phyloP scores from a whole-genome alignment of 2,888 invertebrate species.

The Ephialtes manifestator region DNA sequence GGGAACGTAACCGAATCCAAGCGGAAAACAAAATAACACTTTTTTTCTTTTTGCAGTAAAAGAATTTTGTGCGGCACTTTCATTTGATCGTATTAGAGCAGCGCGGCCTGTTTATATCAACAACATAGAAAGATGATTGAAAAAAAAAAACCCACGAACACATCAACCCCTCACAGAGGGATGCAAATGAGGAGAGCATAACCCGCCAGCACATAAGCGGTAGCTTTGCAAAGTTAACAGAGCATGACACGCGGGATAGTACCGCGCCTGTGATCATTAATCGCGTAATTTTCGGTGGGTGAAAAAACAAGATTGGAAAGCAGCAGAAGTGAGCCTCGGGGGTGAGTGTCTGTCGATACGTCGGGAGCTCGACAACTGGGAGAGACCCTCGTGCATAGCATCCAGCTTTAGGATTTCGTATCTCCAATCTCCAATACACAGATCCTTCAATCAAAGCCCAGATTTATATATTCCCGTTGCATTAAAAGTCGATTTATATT shows the following conservation, averaged over 20 bases:
- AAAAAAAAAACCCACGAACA: conserved; percentile 16
- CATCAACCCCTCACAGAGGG: conserved; percentile 3
- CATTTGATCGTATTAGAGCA: neutral
- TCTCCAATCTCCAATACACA: neutral
- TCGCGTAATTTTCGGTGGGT: conserved; percentile 75
- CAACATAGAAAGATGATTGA: conserved; percentile 11
- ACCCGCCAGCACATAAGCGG: conserved; percentile 13
- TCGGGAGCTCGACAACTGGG: conserved; percentile 12
- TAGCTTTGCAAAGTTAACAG: conserved; percentile 44
- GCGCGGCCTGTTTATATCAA: neutral
- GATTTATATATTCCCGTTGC: conserved; percentile 3
- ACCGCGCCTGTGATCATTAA: conserved; percentile 69
- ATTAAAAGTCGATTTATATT: neutral
- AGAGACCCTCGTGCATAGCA: conserved; percentile 19
- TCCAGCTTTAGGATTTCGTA: conserved; percentile 2
- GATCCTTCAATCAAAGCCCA: conserved; percentile 3
- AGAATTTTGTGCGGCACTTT: neutral
- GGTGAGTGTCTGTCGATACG: conserved; percentile 22
- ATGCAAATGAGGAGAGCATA: conserved; percentile 59
- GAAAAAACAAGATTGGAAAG: conserved; percentile 70
- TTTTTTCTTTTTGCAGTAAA: neutral
- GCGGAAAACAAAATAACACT: neutral
- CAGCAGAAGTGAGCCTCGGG: conserved; percentile 24
- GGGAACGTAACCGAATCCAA: neutral
- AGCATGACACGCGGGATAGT: conserved; percentile 57